Percentiles rank a stretch among this genome's conserved stretches.
Conservation (phyloP, 2,888 invertebrate genomes). For the Cheilosia vulpina region DNA sequence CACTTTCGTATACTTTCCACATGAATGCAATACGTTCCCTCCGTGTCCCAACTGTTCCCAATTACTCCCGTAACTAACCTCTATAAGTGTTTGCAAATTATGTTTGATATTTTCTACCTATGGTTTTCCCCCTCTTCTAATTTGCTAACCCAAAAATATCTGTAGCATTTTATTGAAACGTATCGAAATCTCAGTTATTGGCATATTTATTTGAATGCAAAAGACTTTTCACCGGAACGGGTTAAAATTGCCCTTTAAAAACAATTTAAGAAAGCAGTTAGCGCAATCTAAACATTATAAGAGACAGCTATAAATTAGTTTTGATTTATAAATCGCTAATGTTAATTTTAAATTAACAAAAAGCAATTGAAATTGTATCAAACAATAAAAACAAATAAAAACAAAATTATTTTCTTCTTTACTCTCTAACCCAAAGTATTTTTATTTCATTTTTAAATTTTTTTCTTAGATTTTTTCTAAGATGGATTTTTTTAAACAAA, state of each 20-base stretch:
- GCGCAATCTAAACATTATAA: slow-evolving; percentile 50
- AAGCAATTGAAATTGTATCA: slow-evolving; percentile 62
- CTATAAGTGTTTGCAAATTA: slow-evolving; percentile 57
- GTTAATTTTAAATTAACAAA: slow-evolving; percentile 64
- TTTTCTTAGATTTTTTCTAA: slow-evolving; percentile 75
- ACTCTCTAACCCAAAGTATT: slow-evolving; percentile 69
- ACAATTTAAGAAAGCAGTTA: slow-evolving; percentile 27
- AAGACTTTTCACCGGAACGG: slow-evolving; percentile 69
- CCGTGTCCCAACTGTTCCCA: background rate
- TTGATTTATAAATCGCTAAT: slow-evolving; percentile 55
- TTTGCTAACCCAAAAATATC: slow-evolving; percentile 71
- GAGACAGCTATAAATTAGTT: slow-evolving; percentile 53
- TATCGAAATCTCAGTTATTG: slow-evolving; percentile 38
- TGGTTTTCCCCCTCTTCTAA: slow-evolving; percentile 29
- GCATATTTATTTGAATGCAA: slow-evolving; percentile 37
- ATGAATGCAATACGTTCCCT: slow-evolving; percentile 12
- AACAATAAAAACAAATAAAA: slow-evolving; percentile 55
- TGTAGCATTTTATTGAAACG: slow-evolving; percentile 68
- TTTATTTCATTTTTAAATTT: slow-evolving; percentile 72
- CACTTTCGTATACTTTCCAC: slow-evolving; percentile 31
- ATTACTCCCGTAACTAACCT: slow-evolving; percentile 55
- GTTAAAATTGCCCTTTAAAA: slow-evolving; percentile 47
- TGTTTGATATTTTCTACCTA: slow-evolving; percentile 37
- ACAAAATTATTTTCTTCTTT: slow-evolving; percentile 53
- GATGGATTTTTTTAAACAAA: slow-evolving; percentile 65